A percentile compares a stretch with the other conserved stretches of the same genome.
These are phyloP conservation scores for Cybosia mesomella DNA, from an alignment of 2,888 invertebrate genomes.

Conservation along the genomic window DNA sequence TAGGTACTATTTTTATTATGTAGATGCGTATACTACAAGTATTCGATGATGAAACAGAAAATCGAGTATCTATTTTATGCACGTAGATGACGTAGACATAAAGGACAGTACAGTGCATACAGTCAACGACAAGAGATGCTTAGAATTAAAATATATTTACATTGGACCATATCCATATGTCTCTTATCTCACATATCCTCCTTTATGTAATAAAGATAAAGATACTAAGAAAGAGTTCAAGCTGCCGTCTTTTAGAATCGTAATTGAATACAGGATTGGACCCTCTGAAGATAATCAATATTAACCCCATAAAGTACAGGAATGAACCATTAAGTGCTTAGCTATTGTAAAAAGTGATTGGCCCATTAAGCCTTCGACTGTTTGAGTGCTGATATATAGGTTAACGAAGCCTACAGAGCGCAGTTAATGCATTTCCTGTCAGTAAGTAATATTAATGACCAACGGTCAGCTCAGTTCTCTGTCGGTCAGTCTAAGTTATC, in stretches of 20 bases:
- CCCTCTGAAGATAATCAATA: slow-evolving; percentile 1
- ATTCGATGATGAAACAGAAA: background rate
- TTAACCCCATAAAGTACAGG: background rate
- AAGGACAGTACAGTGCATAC: too few species aligned
- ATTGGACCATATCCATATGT: background rate
- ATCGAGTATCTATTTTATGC: background rate
- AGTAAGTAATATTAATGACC: background rate
- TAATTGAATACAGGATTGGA: slow-evolving; percentile 3
- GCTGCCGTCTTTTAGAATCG: background rate
- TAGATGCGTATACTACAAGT: background rate
- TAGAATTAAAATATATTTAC: too few species aligned
- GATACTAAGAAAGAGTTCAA: background rate
- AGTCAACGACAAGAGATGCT: too few species aligned
- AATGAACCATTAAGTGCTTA: background rate
- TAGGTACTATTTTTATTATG: background rate
- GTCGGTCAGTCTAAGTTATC: background rate
- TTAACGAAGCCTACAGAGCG: slow-evolving; percentile 12
- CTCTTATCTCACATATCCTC: background rate
- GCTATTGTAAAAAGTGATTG: slow-evolving; percentile 4
- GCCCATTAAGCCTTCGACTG: background rate
- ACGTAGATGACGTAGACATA: too few species aligned
- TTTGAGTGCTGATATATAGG: background rate
- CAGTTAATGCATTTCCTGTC: slow-evolving; percentile 14
- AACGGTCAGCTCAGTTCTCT: background rate
- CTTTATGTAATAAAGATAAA: background rate